Conservation (phyloP, 2,888 invertebrate species). For the Bombyx huttoni region DNA sequence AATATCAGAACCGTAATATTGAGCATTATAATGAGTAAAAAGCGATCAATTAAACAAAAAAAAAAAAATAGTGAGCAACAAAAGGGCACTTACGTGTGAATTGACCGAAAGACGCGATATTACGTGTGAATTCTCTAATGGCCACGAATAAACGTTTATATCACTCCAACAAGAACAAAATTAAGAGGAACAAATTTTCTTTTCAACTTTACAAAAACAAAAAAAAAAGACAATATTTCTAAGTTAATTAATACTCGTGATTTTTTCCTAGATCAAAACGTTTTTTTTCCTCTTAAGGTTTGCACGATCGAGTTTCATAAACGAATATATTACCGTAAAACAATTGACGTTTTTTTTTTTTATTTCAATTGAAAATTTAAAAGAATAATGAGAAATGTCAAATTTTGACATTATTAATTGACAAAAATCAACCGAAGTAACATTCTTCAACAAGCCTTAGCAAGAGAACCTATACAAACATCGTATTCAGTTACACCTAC, state of each 20-base stretch:
- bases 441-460: conserved; percentile 51
- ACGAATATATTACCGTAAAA: conserved; percentile 17
- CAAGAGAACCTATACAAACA: conserved; percentile 33
- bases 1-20: conserved; percentile 65
- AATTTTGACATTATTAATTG: conserved; percentile 54
- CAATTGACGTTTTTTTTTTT: conserved; percentile 41
- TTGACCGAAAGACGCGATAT: conserved; percentile 60
- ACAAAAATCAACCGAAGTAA: conserved; percentile 61
- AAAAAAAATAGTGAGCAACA: conserved; percentile 49
- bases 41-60: conserved; percentile 34
- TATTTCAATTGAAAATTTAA: conserved; percentile 18
- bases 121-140: conserved; percentile 25
- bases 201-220: not conserved
- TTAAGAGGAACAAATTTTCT: not conserved
- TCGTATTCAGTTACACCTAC: conserved; percentile 16
- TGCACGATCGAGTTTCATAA: conserved; percentile 8
- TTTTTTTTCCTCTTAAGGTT: not conserved
- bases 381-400: conserved; percentile 37
- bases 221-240: not conserved
- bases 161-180: not conserved
- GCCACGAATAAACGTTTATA: conserved; percentile 21
- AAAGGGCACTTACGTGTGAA: conserved; percentile 54
- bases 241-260: not conserved
- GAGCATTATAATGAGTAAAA: conserved; percentile 69
- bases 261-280: not conserved